Evolutionary conservation across 2,888 invertebrate species (phyloP), one percentile per base, ranked within the genome.

Genomic region (Zaprionus bogoriensis): DNA sequence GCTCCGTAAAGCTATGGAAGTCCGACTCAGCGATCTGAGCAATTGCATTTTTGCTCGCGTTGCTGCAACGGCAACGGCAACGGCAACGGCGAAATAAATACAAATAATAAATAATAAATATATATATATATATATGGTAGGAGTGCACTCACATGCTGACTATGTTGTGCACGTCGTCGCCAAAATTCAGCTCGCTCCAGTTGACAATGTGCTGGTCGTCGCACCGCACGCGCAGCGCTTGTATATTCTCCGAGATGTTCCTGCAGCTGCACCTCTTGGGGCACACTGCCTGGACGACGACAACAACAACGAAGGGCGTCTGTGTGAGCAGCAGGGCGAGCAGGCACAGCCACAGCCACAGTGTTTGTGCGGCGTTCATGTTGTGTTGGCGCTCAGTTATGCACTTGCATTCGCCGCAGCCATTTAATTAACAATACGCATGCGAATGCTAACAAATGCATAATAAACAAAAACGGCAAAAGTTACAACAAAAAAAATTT

Each of bases 31-130:
- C 94, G 79, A 97, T 93, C 14, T 92, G 91, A 41, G 93, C 93
- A 87, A 97, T 95, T 77, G 94, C 93, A 89, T 97, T 97, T 87
- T 93, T 94, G 88, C 95, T 96, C 50, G 97, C 92, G 91, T 97
- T 96, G 84, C 96, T 71, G 28, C n/a, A 36, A 41, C 5, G 3
- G 9, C 14, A 0, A 6, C 5, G 14, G 4, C 1, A 6, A 27
- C 6, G 17, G 9, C 3, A 19, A 14, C 12, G 10, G 44, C 10
- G 19, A 52, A 28, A 45, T 4, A 12, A 19, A 45, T 19, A 14
- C 6, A 4, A 41, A 10, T 4, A 17, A 28, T 32, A 7, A 46
- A 36, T 39, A 25, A 9, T 28, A 27, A n/a, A 44, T 27, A 9
- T 12, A 28, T 14, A 17, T n/a, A n/a, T n/a, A n/a, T n/a, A n/a